Conservation (phyloP, 2,113 vertebrate genomes). For the Camelus bactrianus region DNA sequence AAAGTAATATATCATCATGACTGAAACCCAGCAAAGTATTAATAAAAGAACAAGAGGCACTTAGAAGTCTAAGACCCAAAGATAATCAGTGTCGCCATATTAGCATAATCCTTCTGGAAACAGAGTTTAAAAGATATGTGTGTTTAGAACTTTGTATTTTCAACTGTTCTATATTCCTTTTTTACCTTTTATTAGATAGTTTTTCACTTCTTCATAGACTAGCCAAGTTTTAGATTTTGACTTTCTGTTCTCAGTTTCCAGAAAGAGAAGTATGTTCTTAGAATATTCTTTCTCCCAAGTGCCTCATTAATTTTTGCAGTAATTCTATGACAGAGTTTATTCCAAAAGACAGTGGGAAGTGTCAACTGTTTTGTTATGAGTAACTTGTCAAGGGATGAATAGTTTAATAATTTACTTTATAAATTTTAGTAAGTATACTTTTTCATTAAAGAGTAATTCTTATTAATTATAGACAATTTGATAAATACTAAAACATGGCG, state of each 20-base stretch:
- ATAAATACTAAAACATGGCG: neutral
- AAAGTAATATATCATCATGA: neutral
- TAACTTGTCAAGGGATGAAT: neutral
- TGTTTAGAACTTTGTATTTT: neutral
- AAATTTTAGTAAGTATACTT: neutral
- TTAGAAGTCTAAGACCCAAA: neutral
- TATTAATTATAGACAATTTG: neutral
- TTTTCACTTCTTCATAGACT: neutral
- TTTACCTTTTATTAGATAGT: neutral
- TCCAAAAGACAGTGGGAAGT: neutral
- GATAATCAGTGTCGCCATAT: neutral
- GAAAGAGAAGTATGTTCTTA: neutral
- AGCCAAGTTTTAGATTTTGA: neutral
- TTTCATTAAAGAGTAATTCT: neutral
- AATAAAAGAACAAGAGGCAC: neutral
- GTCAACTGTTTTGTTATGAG: neutral
- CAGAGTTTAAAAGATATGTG: neutral
- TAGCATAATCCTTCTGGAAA: neutral
- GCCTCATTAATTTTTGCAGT: neutral
- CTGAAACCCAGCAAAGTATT: neutral
- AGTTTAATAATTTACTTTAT: neutral
- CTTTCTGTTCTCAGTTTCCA: neutral
- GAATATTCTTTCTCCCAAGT: slow-evolving; percentile 6
- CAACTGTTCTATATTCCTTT: neutral
- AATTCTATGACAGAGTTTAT: neutral